A percentile compares a stretch with the other conserved stretches of the same genome.
Evolutionary conservation across 2,113 vertebrate genomes (phyloP).

Genomic region (Nyctibius bracteatus): DNA sequence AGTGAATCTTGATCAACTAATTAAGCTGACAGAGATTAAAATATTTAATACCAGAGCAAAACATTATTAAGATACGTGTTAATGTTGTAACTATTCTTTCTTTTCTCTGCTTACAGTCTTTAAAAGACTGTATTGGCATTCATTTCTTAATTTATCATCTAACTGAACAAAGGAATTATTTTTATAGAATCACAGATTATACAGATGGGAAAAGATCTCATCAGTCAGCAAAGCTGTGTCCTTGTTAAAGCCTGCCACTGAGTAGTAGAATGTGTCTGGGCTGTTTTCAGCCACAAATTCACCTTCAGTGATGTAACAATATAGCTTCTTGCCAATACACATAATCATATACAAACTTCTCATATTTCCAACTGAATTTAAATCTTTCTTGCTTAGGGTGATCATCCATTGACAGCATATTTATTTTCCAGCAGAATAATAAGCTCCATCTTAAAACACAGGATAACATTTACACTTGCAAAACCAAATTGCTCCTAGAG

Average conservation of each 20-base stretch:
- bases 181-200: neutral
- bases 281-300: neutral
- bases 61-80: neutral
- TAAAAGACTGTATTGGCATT: neutral
- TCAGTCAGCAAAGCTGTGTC: neutral
- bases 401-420: neutral
- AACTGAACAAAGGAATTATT: neutral
- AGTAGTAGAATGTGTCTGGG: neutral
- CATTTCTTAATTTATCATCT: neutral
- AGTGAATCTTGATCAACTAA: neutral
- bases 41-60: neutral
- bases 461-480: neutral
- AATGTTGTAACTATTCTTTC: neutral
- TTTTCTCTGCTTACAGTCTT: neutral
- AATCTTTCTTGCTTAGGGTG: neutral
- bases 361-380: neutral
- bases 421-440: neutral
- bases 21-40: neutral
- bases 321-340: neutral
- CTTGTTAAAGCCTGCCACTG: neutral
- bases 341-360: neutral
- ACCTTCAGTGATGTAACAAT: neutral
- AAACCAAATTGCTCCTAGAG: neutral
- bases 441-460: neutral
- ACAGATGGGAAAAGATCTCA: neutral